Evolutionary conservation across 2,113 vertebrate species (phyloP).

Genomic region (Pardalotus punctatus): DNA sequence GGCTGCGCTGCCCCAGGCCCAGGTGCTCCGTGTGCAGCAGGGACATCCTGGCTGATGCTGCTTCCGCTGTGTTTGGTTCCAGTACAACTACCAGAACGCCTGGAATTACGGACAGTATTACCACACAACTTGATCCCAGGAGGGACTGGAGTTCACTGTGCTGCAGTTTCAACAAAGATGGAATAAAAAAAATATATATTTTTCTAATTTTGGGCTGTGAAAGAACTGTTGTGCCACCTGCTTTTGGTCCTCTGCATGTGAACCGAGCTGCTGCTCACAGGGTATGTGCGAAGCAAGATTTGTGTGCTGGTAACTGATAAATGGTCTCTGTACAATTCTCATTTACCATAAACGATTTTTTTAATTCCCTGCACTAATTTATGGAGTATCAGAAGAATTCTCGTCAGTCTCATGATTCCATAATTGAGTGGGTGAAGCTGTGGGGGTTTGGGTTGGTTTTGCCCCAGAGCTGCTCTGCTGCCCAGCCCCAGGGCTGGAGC

Average conservation of each 20-base stretch:
- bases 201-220: slow-evolving; percentile 73
- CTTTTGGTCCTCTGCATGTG: slow-evolving; percentile 69
- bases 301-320: slow-evolving; percentile 53
- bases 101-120: slow-evolving; percentile 99
- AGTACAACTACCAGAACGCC: slow-evolving; percentile 91
- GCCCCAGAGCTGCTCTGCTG: neutral
- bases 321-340: slow-evolving; percentile 59
- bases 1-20: neutral
- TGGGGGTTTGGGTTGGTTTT: neutral
- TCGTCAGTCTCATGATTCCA: neutral
- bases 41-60: neutral
- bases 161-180: slow-evolving; percentile 41
- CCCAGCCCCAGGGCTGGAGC: neutral
- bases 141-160: neutral
- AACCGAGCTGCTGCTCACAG: slow-evolving; percentile 38
- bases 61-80: neutral
- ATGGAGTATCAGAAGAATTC: slow-evolving; percentile 52
- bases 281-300: slow-evolving; percentile 59
- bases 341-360: slow-evolving; percentile 49
- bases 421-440: neutral
- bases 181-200: slow-evolving; percentile 59
- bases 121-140: slow-evolving; percentile 86
- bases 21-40: neutral
- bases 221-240: slow-evolving; percentile 65
- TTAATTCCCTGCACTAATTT: slow-evolving; percentile 71